Conservation (phyloP, 2,888 invertebrate species). For the Dasypolia templi region DNA sequence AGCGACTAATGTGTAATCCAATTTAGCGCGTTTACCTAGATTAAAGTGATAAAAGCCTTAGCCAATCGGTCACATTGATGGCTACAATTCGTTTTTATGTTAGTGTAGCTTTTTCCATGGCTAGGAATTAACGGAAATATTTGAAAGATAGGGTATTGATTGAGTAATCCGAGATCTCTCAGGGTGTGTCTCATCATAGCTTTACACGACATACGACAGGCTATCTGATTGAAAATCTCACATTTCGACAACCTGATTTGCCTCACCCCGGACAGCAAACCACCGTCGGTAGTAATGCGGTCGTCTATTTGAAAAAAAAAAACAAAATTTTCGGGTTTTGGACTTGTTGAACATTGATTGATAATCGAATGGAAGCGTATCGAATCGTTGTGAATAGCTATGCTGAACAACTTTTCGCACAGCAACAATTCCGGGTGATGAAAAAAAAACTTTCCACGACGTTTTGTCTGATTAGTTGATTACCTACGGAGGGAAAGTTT, state of each 20-base stretch:
- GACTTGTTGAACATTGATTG: too few species aligned
- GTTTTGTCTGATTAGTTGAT: neutral
- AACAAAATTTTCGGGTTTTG: too few species aligned
- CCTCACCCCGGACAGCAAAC: too few species aligned
- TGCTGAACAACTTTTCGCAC: neutral
- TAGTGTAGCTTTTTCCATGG: slow-evolving; percentile 22
- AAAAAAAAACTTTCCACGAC: neutral
- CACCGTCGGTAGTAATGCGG: too few species aligned
- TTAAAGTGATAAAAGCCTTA: slow-evolving; percentile 60
- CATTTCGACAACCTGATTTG: too few species aligned
- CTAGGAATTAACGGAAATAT: neutral
- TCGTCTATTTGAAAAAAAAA: too few species aligned
- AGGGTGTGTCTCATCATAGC: neutral
- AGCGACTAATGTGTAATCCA: slow-evolving; percentile 63
- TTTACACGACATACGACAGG: too few species aligned
- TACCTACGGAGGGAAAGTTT: neutral
- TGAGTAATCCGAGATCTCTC: neutral
- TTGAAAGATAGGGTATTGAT: neutral
- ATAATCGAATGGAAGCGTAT: too few species aligned
- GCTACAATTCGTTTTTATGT: slow-evolving; percentile 54
- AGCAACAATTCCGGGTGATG: neutral
- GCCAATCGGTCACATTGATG: slow-evolving; percentile 56
- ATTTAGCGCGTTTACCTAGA: slow-evolving; percentile 65
- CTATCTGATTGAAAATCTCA: too few species aligned
- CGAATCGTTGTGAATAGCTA: too few species aligned